These are phyloP conservation scores for Amblyjoppa proteus DNA, from an alignment of 2,888 invertebrate species.

Conservation along the genomic window DNA sequence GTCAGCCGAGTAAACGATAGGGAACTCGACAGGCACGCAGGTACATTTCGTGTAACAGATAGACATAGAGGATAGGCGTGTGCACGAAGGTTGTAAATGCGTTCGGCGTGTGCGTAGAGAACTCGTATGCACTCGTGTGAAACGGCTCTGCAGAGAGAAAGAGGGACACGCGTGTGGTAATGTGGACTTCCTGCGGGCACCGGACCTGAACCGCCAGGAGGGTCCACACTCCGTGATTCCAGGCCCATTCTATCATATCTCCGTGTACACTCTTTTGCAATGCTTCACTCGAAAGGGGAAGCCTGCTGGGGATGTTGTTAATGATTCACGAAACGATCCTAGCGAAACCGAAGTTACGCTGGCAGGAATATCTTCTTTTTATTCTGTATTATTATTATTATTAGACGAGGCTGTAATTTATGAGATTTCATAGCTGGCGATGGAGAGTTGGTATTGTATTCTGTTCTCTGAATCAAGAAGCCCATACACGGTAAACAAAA, in stretches of 20 bases:
- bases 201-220: slow-evolving; percentile 77
- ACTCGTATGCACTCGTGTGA: slow-evolving; percentile 67
- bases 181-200: slow-evolving; percentile 78
- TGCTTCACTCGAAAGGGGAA: slow-evolving; percentile 1
- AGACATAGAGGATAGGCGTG: slow-evolving; percentile 31
- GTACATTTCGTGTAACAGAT: slow-evolving; percentile 46
- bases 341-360: slow-evolving; percentile 15
- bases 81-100: slow-evolving; percentile 19
- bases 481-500: neutral
- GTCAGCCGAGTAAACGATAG: slow-evolving; percentile 76
- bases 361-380: slow-evolving; percentile 2
- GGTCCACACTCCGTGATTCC: slow-evolving; percentile 74
- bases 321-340: slow-evolving; percentile 11
- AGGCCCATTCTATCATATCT: slow-evolving; percentile 59
- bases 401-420: neutral
- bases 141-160: slow-evolving; percentile 40
- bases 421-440: neutral
- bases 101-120: slow-evolving; percentile 55
- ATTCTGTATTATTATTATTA: neutral
- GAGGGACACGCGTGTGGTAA: slow-evolving; percentile 67
- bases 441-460: neutral
- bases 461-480: neutral
- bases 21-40: slow-evolving; percentile 66
- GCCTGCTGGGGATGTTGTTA: neutral
- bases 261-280: slow-evolving; percentile 68